phyloP scores from a whole-genome alignment of 2,797 vertebrate species.

The Onychomys arenicola region DNA sequence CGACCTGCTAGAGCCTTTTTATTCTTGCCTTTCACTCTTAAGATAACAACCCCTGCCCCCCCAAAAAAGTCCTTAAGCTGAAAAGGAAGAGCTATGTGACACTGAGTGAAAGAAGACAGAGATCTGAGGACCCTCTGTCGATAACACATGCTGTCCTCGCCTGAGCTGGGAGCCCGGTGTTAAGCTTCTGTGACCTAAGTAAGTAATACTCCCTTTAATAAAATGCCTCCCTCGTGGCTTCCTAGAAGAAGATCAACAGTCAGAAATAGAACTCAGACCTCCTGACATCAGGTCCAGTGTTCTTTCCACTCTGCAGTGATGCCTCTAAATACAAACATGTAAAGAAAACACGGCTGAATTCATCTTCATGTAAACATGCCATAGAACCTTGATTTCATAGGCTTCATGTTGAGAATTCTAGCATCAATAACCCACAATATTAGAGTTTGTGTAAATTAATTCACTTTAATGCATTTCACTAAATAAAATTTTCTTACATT shows the following conservation, averaged over 20 bases:
- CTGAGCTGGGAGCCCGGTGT: neutral
- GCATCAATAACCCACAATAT: neutral
- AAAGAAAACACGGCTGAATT: slow-evolving; percentile 61
- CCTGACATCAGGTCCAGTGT: slow-evolving; percentile 58
- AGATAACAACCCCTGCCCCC: neutral
- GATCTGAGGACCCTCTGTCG: neutral
- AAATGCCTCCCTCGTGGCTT: slow-evolving; percentile 11
- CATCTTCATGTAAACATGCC: neutral
- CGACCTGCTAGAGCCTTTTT: neutral
- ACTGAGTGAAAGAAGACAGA: neutral
- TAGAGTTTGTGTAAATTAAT: neutral
- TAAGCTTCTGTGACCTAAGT: neutral
- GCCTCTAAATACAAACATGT: slow-evolving; percentile 70
- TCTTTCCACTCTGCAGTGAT: slow-evolving; percentile 59
- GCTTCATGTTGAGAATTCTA: neutral
- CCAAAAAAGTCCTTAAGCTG: neutral
- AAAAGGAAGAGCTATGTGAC: neutral
- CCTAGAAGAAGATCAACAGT: slow-evolving; percentile 11
- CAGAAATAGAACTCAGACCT: slow-evolving; percentile 72
- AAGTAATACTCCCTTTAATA: neutral
- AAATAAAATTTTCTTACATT: slow-evolving; percentile 19
- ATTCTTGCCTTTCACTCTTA: slow-evolving; percentile 8
- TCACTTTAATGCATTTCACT: slow-evolving; percentile 15
- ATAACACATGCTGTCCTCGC: neutral
- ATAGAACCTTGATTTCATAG: neutral